Conservation (phyloP, 53 echinoderm and acorn worm genomes). For the Apostichopus leukothele region DNA sequence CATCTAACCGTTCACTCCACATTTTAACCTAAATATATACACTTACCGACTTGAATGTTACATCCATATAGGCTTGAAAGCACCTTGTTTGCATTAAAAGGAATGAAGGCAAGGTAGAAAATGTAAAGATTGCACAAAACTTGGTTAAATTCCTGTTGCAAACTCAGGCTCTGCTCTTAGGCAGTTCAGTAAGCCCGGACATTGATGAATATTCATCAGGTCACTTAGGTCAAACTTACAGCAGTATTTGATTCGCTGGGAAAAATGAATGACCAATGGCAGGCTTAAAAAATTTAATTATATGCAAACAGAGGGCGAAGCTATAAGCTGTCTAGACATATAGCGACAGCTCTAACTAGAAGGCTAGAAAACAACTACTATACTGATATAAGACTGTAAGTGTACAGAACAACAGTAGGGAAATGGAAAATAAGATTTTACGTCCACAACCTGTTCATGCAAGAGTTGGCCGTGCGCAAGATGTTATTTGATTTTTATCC, state of each 20-base stretch:
- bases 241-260: constrained; percentile 29
- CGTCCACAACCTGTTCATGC: no score
- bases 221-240: constrained; percentile 16
- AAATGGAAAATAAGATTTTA: no score
- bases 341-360: not conserved
- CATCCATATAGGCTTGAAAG: constrained; percentile 47
- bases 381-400: no score
- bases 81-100: constrained; percentile 49
- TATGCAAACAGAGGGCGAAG: not conserved
- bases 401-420: no score
- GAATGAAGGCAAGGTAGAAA: constrained; percentile 46
- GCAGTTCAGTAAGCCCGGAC: constrained; percentile 46
- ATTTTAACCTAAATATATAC: not conserved
- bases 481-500: no score
- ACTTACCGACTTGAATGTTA: constrained; percentile 41
- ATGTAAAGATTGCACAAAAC: constrained; percentile 35
- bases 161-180: constrained; percentile 42
- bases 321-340: not conserved
- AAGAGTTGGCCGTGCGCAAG: no score
- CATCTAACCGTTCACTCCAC: not conserved
- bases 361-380: no score
- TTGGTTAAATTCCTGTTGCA: constrained; percentile 33
- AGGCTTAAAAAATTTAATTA: not conserved
- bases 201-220: constrained; percentile 44
- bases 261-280: not conserved